Conservation (phyloP, 2,888 invertebrate genomes). For the Argynnis bischoffii region DNA sequence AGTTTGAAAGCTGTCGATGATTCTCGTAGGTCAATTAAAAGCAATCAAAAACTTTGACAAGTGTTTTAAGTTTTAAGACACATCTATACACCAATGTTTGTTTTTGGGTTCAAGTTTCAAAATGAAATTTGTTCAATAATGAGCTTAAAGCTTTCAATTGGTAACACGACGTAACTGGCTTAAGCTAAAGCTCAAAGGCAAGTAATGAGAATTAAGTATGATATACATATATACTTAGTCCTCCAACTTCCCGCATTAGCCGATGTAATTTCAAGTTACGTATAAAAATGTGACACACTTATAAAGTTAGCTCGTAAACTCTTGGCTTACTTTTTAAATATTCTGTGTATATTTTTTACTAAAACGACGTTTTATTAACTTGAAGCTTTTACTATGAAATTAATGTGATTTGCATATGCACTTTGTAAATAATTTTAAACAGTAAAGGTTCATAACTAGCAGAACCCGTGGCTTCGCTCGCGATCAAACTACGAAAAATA, state of each 20-base stretch:
- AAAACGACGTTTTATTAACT: not conserved
- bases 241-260: conserved; percentile 21
- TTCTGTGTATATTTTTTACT: not conserved
- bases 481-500: no score
- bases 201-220: conserved; percentile 24
- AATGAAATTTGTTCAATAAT: not conserved
- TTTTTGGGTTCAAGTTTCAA: not conserved
- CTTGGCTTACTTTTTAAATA: conserved; percentile 21
- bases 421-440: conserved; percentile 2
- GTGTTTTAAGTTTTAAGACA: conserved; percentile 12
- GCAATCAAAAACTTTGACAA: conserved; percentile 12
- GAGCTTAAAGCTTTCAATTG: not conserved
- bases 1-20: conserved; percentile 10
- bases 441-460: no score
- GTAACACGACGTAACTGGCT: conserved; percentile 14
- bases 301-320: conserved; percentile 20
- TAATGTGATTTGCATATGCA: not conserved
- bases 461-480: no score
- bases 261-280: conserved; percentile 27
- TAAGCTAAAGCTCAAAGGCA: conserved; percentile 15
- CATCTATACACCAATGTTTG: conserved; percentile 13
- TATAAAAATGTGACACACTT: conserved; percentile 26
- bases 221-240: conserved; percentile 28
- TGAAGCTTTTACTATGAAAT: not conserved
- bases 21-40: conserved; percentile 15